Conservation (phyloP, 1,140 invertebrate genomes). For the Drosophila oshimai region DNA sequence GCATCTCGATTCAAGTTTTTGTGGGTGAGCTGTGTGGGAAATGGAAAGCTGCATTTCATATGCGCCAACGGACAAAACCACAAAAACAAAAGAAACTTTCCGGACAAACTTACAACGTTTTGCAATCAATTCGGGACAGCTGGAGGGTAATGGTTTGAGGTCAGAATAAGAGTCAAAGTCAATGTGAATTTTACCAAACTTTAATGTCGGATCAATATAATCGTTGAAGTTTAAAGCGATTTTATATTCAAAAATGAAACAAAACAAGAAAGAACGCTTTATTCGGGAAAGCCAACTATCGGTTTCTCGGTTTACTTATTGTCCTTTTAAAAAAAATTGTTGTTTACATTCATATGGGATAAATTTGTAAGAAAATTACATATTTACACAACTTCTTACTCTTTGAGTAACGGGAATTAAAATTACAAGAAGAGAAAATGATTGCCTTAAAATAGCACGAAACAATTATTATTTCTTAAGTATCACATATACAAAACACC, state of each 20-base stretch:
- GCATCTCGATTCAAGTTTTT: conserved; percentile 39
- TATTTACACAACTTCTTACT: no score
- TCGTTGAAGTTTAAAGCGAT: background rate
- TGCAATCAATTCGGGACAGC: conserved; percentile 56
- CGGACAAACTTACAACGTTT: conserved; percentile 61
- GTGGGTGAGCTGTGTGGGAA: conserved; percentile 20
- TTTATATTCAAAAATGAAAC: background rate
- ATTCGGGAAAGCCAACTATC: background rate
- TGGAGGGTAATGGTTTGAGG: conserved; percentile 10
- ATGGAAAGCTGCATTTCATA: conserved; percentile 63
- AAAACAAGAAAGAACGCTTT: no score
- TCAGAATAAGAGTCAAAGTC: conserved; percentile 51
- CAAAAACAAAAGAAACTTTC: conserved; percentile 40
- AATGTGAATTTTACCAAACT: conserved; percentile 67
- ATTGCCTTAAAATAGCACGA: no score
- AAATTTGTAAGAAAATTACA: no score
- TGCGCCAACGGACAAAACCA: conserved; percentile 48
- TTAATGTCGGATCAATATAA: conserved; percentile 59
- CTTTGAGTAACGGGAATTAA: no score
- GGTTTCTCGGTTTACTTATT: no score
- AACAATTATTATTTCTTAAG: no score
- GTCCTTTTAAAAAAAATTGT: no score
- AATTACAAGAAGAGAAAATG: no score
- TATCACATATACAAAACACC: no score
- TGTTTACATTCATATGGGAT: no score